phyloP scores from a whole-genome alignment of 2,888 invertebrate genomes.

The Chorisops tibialis region DNA sequence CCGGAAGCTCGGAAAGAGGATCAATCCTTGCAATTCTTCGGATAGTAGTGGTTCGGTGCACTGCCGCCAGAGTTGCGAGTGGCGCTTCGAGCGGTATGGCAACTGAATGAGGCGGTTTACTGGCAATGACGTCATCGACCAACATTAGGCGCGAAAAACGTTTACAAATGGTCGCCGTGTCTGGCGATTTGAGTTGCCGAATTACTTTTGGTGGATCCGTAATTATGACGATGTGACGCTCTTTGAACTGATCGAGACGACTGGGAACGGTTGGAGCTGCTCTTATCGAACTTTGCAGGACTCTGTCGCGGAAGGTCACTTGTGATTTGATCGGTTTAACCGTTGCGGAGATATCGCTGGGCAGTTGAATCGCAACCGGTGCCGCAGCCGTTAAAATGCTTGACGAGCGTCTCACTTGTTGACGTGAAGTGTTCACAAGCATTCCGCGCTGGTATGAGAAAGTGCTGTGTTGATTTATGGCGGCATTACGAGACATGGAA shows the following conservation, averaged over 20 bases:
- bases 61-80: neutral
- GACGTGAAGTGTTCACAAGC: neutral
- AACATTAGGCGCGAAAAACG: constrained; percentile 21
- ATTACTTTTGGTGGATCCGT: neutral
- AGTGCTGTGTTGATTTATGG: neutral
- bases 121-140: constrained; percentile 7
- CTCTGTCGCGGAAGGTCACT: neutral
- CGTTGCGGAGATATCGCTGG: neutral
- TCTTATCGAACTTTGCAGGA: neutral
- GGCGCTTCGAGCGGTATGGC: constrained; percentile 8
- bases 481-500: neutral
- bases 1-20: too few relatives aligned
- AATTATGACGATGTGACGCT: constrained; percentile 15
- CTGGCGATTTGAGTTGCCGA: neutral
- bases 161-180: neutral
- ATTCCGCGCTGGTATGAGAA: neutral
- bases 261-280: neutral
- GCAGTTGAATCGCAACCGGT: neutral
- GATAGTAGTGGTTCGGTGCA: neutral
- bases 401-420: neutral
- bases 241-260: constrained; percentile 6
- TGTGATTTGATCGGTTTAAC: neutral
- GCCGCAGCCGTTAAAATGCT: neutral
- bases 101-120: constrained; percentile 5
- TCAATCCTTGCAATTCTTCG: constrained; percentile 14